These are phyloP conservation scores for Parapristionchus giblindavisi DNA, from an alignment of 2,888 invertebrate genomes.

Conservation along the genomic window DNA sequence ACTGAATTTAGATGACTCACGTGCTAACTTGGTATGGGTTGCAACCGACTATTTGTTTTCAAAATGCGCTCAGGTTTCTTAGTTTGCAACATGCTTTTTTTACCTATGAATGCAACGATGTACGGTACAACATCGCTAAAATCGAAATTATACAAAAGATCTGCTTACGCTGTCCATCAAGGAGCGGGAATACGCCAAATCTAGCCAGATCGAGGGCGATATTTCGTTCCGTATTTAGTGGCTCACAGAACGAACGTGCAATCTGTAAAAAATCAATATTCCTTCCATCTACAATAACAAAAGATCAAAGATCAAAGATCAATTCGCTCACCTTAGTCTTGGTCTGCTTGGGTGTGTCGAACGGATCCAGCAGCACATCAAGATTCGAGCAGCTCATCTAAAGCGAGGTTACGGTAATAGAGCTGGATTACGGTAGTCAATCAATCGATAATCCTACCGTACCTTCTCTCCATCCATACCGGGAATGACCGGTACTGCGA, in stretches of 20 bases:
- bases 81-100: too few species aligned
- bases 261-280: slow-evolving; percentile 38
- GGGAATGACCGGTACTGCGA: slow-evolving; percentile 47
- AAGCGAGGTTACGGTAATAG: too few species aligned
- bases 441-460: not conserved
- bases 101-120: too few species aligned
- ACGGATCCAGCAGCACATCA: slow-evolving; percentile 61
- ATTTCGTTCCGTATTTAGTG: slow-evolving; percentile 61
- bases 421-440: not conserved
- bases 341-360: slow-evolving; percentile 63
- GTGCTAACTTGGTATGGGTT: too few species aligned
- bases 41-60: too few species aligned
- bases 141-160: too few species aligned
- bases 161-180: slow-evolving; percentile 37
- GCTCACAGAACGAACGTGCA: slow-evolving; percentile 66
- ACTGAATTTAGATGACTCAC: too few species aligned
- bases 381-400: slow-evolving; percentile 52
- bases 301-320: too few species aligned
- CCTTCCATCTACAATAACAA: not conserved
- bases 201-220: slow-evolving; percentile 61
- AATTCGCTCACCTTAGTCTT: slow-evolving; percentile 55
- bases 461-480: slow-evolving; percentile 57
- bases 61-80: too few species aligned
- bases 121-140: too few species aligned
- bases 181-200: slow-evolving; percentile 58